A percentile compares a stretch with the other conserved stretches of the same genome.
phyloP scores from a whole-genome alignment of 2,797 vertebrate genomes.

The Rhinogobio ventralis region DNA sequence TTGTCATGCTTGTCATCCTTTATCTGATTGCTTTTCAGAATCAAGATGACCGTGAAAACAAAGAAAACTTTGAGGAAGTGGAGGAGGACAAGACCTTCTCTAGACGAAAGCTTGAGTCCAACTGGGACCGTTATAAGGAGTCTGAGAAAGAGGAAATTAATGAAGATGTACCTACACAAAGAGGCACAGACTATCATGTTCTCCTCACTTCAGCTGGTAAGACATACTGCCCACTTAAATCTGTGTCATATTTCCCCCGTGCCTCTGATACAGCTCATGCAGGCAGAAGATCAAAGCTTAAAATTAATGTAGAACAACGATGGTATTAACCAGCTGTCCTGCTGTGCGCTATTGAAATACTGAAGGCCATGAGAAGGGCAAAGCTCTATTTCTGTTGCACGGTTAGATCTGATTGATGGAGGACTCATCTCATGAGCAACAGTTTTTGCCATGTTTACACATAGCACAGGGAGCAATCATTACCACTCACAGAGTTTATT shows the following conservation, averaged over 20 bases:
- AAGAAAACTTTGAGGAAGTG: conserved; percentile 72
- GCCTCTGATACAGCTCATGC: conserved; percentile 3
- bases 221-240: conserved; percentile 49
- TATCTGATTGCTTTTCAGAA: conserved; percentile 60
- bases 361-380: neutral
- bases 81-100: conserved; percentile 77
- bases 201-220: conserved; percentile 87
- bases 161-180: conserved; percentile 78
- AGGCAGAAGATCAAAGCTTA: conserved; percentile 17
- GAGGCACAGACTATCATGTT: conserved; percentile 88
- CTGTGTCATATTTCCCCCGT: conserved; percentile 31
- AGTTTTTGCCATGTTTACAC: neutral
- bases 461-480: neutral
- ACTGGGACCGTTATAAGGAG: conserved; percentile 90
- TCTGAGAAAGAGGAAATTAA: conserved; percentile 64
- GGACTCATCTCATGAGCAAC: neutral
- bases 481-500: neutral
- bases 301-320: conserved; percentile 34
- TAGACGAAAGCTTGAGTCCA: conserved; percentile 88
- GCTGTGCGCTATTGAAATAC: conserved; percentile 23
- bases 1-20: neutral
- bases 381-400: conserved; percentile 28
- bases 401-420: conserved; percentile 17
- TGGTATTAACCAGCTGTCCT: conserved; percentile 12
- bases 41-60: conserved; percentile 65